Conservation (phyloP, 2,113 vertebrate species). For the Bos indicus region DNA sequence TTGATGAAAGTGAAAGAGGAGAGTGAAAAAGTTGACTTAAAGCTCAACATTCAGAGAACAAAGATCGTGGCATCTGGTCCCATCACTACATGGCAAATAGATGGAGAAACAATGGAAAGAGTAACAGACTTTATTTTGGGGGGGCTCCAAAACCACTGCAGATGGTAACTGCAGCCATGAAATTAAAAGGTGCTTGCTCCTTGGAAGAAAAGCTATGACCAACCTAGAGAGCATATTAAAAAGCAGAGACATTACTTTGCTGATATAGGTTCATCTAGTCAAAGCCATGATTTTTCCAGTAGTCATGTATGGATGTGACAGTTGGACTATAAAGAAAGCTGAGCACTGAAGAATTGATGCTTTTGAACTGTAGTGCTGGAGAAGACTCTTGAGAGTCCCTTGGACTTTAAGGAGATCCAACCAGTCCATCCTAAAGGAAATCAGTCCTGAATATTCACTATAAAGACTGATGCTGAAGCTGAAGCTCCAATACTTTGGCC, state of each 20-base stretch:
- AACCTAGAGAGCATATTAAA: neutral
- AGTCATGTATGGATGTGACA: neutral
- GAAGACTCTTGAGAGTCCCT: neutral
- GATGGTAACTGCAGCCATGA: neutral
- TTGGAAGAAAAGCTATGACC: neutral
- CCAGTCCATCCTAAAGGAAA: neutral
- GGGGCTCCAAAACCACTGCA: neutral
- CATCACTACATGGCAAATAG: neutral
- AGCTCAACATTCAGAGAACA: neutral
- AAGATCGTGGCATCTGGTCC: neutral
- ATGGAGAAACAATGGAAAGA: neutral
- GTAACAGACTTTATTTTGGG: neutral
- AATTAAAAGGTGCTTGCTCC: neutral
- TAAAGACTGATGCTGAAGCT: neutral
- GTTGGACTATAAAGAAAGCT: neutral
- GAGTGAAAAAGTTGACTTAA: neutral
- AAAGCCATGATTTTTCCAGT: neutral
- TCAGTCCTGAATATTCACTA: neutral
- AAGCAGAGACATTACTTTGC: neutral
- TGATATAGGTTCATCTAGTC: neutral
- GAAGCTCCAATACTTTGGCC: neutral
- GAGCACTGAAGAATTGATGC: neutral
- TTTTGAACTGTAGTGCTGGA: neutral
- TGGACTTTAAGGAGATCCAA: neutral
- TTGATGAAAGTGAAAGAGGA: neutral